Base-by-base conservation (phyloP, 2,888 invertebrate species). In the Andricus curvator region DNA sequence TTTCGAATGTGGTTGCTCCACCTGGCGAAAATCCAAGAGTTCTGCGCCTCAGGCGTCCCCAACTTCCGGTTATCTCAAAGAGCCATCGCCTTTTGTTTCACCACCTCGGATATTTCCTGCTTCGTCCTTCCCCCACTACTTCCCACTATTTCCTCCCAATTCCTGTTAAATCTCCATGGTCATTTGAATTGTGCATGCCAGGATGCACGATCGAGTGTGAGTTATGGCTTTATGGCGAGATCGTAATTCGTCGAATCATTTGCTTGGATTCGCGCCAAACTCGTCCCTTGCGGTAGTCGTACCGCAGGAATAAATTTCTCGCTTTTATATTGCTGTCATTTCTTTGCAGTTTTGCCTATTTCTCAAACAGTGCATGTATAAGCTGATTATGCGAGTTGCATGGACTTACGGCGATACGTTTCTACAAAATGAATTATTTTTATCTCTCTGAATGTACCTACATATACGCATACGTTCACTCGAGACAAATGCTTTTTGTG, bases 181-280 rank as follows among this genome's bases (percentile, higher is more conserved):
- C 82, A 83, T 84, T 83, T 82, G 56, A 74, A 74, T 37, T 29
- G 66, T 60, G 62, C 67, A 62, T 67, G 78, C 48, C 67, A 78
- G 85, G 85, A 83, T 83, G 84, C 79, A 82, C 84, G 84, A 83
- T 82, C 85, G 81, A 83, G 85, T 84, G 83, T 85, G 86, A 88
- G 86, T 88, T 86, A 88, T 86, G 83, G 84, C 85, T 86, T 82
- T 82, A 83, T 86, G 83, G 82, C 80, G 81, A 83, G 85, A 84
- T 88, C 86, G 83, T 74, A 74, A 74, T 87, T 88, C 86, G 86
- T 87, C 56, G 87, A 89, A 89, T 90, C 89, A 86, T 89, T 88
- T 88, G 86, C 86, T 86, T 90, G 90, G 89, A 89, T 85, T 80
- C 77, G 78, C 78, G 88, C 90, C 89, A 90, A 88, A 88, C 87